Conservation (phyloP, 92 coral and sea anemone species). For the Parazoanthus darwini region DNA sequence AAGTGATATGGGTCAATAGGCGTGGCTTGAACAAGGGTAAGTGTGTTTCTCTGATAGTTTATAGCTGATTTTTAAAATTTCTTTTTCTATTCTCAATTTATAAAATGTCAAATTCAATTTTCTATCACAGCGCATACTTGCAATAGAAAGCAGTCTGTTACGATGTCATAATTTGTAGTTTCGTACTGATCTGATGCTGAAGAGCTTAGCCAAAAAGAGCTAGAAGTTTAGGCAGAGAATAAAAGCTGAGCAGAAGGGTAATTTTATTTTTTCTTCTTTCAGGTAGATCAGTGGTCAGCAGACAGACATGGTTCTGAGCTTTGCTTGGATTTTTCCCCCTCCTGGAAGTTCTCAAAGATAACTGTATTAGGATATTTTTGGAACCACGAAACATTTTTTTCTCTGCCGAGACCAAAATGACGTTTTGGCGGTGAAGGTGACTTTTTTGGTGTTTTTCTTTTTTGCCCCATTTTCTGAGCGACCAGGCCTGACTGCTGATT, state of each 20-base stretch:
- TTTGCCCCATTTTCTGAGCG: not conserved
- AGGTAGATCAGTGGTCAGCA: constrained; percentile 42
- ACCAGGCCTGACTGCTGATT: not conserved
- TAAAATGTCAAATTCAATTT: too few species aligned
- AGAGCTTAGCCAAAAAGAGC: not conserved
- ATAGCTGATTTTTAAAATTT: too few species aligned
- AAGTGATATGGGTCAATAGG: not conserved
- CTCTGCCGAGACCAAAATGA: not conserved
- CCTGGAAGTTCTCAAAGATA: not conserved
- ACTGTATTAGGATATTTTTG: not conserved
- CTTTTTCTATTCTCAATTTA: too few species aligned
- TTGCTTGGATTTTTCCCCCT: constrained; percentile 1
- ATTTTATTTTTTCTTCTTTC: constrained; percentile 28
- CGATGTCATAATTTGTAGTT: not conserved
- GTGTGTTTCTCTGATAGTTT: not conserved
- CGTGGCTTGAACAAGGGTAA: not conserved
- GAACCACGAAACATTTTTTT: not conserved
- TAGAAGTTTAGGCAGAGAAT: constrained; percentile 3
- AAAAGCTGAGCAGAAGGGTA: not conserved
- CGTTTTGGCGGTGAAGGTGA: not conserved
- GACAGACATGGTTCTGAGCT: constrained; percentile 30
- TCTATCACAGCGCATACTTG: not conserved
- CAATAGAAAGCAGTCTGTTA: not conserved
- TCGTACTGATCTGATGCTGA: not conserved
- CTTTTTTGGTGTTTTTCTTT: not conserved